Percentiles rank a stretch among this genome's conserved stretches.
phyloP scores from a whole-genome alignment of 2,797 vertebrate genomes.

The Gallinago nigripennis region DNA sequence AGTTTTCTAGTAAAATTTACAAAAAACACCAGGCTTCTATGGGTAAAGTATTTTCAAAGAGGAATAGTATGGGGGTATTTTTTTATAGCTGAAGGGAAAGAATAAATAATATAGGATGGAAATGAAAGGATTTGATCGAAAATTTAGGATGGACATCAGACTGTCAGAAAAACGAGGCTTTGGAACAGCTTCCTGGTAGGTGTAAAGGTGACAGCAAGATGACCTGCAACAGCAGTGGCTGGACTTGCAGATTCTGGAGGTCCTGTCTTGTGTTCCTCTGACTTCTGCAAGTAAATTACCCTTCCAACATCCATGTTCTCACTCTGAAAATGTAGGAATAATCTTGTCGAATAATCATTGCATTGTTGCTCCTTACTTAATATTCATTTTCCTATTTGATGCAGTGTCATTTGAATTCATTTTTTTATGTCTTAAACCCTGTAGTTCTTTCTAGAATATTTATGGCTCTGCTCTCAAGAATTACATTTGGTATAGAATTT shows the following conservation, averaged over 20 bases:
- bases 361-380: not conserved
- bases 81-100: not conserved
- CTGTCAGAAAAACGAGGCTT: not conserved
- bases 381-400: not conserved
- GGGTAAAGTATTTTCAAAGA: not conserved
- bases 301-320: not conserved
- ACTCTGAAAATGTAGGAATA: not conserved
- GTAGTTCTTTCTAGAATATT: not conserved
- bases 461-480: not conserved
- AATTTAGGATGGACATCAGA: not conserved
- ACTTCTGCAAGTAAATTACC: not conserved
- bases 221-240: not conserved
- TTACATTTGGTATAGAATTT: not conserved
- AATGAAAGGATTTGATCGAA: not conserved
- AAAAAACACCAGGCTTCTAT: not conserved
- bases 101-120: not conserved
- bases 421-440: not conserved
- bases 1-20: not conserved
- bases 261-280: not conserved
- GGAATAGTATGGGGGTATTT: not conserved
- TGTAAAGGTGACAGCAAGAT: not conserved
- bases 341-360: not conserved
- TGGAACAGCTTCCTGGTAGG: not conserved
- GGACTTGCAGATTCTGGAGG: not conserved
- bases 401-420: not conserved